phyloP scores from a whole-genome alignment of 37 sponge, comb jelly and placozoan genomes.

The Amphimedon queenslandica region DNA sequence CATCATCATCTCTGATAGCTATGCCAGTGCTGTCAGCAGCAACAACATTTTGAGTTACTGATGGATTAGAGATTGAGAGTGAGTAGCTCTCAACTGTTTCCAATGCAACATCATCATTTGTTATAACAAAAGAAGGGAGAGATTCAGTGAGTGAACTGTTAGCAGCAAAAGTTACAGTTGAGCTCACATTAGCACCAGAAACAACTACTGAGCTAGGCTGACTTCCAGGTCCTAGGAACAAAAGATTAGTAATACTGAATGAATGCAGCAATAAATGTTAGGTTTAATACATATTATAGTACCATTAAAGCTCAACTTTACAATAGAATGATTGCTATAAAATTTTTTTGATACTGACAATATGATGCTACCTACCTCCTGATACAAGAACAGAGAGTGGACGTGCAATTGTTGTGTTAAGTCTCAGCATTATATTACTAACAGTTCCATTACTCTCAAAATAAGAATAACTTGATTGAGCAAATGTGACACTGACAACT shows the following conservation, averaged over 20 bases:
- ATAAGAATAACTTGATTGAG: too few relatives aligned
- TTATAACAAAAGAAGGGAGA: neutral
- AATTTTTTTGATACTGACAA: too few relatives aligned
- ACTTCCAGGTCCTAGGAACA: constrained; percentile 1
- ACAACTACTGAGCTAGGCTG: neutral
- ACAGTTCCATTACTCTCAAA: too few relatives aligned
- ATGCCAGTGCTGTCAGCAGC: neutral
- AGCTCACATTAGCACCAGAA: neutral
- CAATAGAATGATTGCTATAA: too few relatives aligned
- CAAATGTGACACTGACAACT: too few relatives aligned
- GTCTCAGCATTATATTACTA: too few relatives aligned
- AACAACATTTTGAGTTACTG: neutral
- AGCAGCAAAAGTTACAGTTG: neutral
- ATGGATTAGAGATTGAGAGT: neutral
- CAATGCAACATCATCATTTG: neutral
- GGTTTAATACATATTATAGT: neutral
- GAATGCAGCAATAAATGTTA: neutral
- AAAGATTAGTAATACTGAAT: too few relatives aligned
- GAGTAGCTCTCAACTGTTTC: neutral
- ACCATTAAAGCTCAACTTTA: too few relatives aligned
- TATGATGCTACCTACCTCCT: neutral
- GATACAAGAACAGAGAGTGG: neutral
- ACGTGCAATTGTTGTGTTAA: neutral
- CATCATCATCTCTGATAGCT: constrained; percentile 4
- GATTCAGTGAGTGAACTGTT: neutral